Evolutionary conservation across 2,888 invertebrate species (phyloP), one percentile per base, ranked within the genome.

Genomic region (Drymonia ruficornis): DNA sequence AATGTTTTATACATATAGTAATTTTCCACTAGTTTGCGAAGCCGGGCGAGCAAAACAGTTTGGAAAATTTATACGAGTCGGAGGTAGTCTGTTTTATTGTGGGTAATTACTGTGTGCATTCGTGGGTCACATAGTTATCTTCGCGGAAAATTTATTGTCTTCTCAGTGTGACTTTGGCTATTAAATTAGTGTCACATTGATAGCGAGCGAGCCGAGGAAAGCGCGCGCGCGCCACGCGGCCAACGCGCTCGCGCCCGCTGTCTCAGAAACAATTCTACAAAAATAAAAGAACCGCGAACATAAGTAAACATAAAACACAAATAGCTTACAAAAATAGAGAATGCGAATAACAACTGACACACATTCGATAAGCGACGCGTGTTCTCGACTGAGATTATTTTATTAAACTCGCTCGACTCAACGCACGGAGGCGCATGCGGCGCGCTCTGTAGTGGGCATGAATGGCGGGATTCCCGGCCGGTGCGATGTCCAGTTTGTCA

Each of bases 261-360:
- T 42, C 56, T 43, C 50, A 44, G 60, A 56, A 65, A 67, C 71
- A 68, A 72, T 64, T 60, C 56, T 28, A 70, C 63, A 56, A 50
- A 78, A 70, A 73, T 71, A 76, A 74, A 69, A 71, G 55, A 51
- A 65, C 66, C 63, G 63, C 63, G 59, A 70, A 71, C 71, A 76
- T 71, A 86, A 82, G 84, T 76, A 62, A 81, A 81, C 72, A 69
- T 73, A 65, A 67, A 76, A 76, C 78, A 72, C 61, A 80, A 87
- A 86, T 85, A 86, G 81, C 73, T 69, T 65, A 71, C 76, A 76
- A 78, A 83, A 81, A 81, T 82, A 84, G 77, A 81, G 67, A 78
- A 79, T 81, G 78, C 67, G 78, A 83, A 81, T 78, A 83, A 81
- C 78, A 83, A 79, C 80, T 86, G 86, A 84, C 86, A 87, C 83